Evolutionary conservation across 2,888 invertebrate species (phyloP), one percentile per base, ranked within the genome.

Genomic region (Asteroscopus sphinx): DNA sequence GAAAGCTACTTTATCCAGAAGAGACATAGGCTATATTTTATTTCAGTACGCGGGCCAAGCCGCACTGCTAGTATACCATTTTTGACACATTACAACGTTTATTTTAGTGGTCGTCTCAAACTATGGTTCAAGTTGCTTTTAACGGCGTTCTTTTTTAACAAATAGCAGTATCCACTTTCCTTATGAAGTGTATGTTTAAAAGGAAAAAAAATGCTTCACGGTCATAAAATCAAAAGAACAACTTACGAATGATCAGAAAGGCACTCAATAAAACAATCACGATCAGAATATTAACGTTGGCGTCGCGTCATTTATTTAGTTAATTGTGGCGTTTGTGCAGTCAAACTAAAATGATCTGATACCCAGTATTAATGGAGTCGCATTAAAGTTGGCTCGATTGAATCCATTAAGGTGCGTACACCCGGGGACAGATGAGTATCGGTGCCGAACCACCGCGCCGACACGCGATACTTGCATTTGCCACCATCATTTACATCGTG

Each of bases 381-480:
- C 77, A 83, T 87, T 83, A 87, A 81, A 82, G 73, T 76, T 62
- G 62, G 70, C 81, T 83, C 84, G 83, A 89, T 90, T 81, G 86
- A 89, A 88, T 89, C 89, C 90, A 92, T 93, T 91, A 91, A 71
- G 78, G 81, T 79, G 81, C 81, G 85, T 86, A 82, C 78, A 83
- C 62, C 68, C 60, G 48, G 59, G 66, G 69, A 76, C 73, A 78
- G 85, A 84, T 84, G 79, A 68, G 65, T 83, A 84, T 84, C 85
- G 76, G 76, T 56, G 62, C 68, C 52, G 53, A 56, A 33, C 55
- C 56, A 33, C 39, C 32, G 52, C 62, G 16, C 40, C 46, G 39
- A 55, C 83, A 84, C 83, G 85, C 83, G 74, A 84, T 81, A 73
- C 76, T 68, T 80, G 79, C 85, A 84, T 84, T 82, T 84, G 74